A percentile compares a stretch with the other conserved stretches of the same genome.
These are phyloP conservation scores for Cryptomyrus ogoouensis DNA, from an alignment of 2,113 vertebrate genomes.

Conservation along the genomic window DNA sequence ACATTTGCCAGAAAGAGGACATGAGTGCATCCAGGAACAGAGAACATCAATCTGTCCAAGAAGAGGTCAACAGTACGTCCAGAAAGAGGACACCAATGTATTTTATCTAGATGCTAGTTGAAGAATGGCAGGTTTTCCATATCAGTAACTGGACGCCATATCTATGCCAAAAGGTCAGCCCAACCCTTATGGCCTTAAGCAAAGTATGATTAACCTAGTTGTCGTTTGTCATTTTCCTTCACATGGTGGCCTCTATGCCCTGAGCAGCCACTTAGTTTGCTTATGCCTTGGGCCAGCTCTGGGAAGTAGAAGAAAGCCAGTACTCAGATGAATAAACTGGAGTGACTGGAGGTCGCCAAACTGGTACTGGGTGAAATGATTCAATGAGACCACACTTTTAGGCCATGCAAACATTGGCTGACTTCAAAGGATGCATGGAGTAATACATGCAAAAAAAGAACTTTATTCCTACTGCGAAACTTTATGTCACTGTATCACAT, in stretches of 20 bases:
- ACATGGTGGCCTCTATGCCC: neutral
- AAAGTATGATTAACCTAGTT: neutral
- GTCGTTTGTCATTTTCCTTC: neutral
- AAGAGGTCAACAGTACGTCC: neutral
- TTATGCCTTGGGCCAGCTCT: neutral
- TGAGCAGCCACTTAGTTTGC: neutral
- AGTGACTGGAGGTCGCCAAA: neutral
- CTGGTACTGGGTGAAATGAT: neutral
- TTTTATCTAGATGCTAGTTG: neutral
- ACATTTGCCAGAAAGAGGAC: neutral
- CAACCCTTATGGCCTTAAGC: neutral
- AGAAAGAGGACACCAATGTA: neutral
- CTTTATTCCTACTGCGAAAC: neutral
- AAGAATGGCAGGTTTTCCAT: neutral
- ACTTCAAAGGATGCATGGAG: neutral
- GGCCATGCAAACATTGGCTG: neutral
- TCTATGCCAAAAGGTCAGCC: neutral
- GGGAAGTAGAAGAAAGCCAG: neutral
- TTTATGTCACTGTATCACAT: neutral
- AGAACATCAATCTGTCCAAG: neutral
- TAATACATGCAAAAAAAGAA: neutral
- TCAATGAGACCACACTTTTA: neutral
- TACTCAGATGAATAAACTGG: neutral
- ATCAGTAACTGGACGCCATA: neutral
- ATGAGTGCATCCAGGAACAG: neutral